Evolutionary conservation across 2,888 invertebrate species (phyloP).

Genomic region (Bimastos eiseni): DNA sequence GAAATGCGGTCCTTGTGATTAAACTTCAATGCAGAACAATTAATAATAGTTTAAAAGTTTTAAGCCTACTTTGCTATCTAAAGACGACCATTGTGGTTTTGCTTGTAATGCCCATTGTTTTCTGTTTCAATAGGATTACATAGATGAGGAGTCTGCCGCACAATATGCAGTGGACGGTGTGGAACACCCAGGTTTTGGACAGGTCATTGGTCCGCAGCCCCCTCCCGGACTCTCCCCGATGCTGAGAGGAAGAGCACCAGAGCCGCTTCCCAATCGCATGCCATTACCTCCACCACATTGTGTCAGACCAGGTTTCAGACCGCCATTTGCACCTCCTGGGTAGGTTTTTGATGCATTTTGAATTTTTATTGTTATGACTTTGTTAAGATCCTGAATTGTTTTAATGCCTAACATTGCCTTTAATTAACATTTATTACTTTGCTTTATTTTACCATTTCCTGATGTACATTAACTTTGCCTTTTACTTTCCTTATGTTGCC

Average conservation of each 20-base stretch:
- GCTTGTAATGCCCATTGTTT: background rate
- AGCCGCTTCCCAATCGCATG: background rate
- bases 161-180: background rate
- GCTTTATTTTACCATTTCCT: background rate
- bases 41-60: background rate
- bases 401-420: background rate
- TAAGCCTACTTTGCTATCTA: background rate
- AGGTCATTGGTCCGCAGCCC: background rate
- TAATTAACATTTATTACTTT: background rate
- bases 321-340: background rate
- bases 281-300: background rate
- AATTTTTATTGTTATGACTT: background rate
- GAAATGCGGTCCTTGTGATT: background rate
- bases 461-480: too few relatives aligned
- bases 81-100: background rate
- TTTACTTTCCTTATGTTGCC: background rate
- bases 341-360: background rate
- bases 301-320: background rate
- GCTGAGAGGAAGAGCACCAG: constrained; percentile 10
- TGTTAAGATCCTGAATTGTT: background rate
- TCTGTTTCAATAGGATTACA: background rate
- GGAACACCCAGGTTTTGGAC: background rate
- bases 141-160: background rate
- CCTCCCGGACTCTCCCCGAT: background rate
- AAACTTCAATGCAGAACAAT: background rate